Conservation (phyloP, 2,797 vertebrate genomes). For the Notolepis coatsorum region DNA sequence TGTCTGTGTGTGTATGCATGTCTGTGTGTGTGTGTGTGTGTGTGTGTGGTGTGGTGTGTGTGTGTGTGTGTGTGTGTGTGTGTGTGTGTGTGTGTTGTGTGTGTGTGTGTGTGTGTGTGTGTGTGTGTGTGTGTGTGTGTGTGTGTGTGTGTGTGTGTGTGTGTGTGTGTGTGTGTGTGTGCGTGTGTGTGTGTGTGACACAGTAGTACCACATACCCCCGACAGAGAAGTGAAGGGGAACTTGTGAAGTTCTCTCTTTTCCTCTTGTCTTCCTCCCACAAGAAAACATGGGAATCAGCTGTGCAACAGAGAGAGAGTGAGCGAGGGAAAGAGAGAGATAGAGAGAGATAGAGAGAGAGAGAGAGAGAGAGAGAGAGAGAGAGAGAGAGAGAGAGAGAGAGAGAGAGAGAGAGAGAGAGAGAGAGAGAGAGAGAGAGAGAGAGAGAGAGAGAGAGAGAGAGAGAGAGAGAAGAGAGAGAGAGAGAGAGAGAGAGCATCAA, state of each 20-base stretch:
- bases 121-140: neutral
- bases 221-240: conserved; percentile 41
- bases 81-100: neutral
- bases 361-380: conserved; percentile 2
- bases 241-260: conserved; percentile 39
- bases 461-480: neutral
- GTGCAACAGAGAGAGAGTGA: conserved; percentile 54
- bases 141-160: neutral
- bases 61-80: neutral
- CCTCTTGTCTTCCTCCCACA: conserved; percentile 39
- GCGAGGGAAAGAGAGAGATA: neutral
- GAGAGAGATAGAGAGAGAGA: neutral
- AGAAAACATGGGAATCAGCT: conserved; percentile 58
- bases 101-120: neutral
- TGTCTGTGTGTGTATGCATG: neutral
- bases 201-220: conserved; percentile 37
- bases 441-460: conserved; percentile 4
- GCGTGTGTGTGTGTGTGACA: neutral
- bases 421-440: conserved; percentile 7
- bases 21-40: neutral
- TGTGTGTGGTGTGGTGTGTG: neutral
- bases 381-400: neutral
- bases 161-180: no score
- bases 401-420: conserved; percentile 1
- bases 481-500: conserved; percentile 56